These are phyloP conservation scores for Hexactinellida sp. DNA, from an alignment of 37 sponge, comb jelly and placozoan species.

Conservation along the genomic window DNA sequence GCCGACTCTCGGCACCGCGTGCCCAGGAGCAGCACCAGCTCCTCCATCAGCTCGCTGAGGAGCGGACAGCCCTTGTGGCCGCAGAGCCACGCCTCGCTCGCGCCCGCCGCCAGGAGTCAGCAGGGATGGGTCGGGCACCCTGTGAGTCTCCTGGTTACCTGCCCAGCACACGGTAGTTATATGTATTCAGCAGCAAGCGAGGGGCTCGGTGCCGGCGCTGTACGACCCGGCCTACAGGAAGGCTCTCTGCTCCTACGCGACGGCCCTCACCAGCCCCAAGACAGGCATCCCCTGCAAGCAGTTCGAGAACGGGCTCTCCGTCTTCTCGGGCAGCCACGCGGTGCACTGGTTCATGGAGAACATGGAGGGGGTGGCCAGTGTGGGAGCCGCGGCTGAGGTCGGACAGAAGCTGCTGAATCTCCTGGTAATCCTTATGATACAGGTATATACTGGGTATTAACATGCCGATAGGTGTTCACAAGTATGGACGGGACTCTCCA, in stretches of 20 bases:
- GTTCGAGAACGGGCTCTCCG: not conserved
- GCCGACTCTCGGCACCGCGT: not conserved
- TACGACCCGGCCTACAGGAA: not conserved
- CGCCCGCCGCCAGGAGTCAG: not conserved
- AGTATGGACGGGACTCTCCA: slow-evolving; percentile 2
- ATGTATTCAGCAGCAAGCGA: not conserved
- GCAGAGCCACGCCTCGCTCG: not conserved
- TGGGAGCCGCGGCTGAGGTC: slow-evolving; percentile 18
- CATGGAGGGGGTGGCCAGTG: slow-evolving; percentile 39
- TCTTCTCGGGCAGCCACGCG: slow-evolving; percentile 31
- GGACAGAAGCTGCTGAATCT: slow-evolving; percentile 19
- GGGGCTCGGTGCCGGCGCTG: not conserved
- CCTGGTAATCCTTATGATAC: not conserved
- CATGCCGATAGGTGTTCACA: not conserved
- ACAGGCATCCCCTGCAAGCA: slow-evolving; percentile 52
- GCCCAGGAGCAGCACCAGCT: not conserved
- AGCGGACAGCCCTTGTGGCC: not conserved
- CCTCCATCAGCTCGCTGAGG: not conserved
- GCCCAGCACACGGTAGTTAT: not conserved
- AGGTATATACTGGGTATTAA: not conserved
- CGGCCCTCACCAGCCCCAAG: slow-evolving; percentile 37
- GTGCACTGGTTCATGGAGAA: slow-evolving; percentile 56
- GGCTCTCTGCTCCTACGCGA: slow-evolving; percentile 24
- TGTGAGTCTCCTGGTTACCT: not conserved
- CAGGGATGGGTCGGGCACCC: not conserved